Percentiles rank a stretch among this genome's conserved stretches.
phyloP scores from a whole-genome alignment of 1,140 invertebrate species.

The Reticulitermes speratus region DNA sequence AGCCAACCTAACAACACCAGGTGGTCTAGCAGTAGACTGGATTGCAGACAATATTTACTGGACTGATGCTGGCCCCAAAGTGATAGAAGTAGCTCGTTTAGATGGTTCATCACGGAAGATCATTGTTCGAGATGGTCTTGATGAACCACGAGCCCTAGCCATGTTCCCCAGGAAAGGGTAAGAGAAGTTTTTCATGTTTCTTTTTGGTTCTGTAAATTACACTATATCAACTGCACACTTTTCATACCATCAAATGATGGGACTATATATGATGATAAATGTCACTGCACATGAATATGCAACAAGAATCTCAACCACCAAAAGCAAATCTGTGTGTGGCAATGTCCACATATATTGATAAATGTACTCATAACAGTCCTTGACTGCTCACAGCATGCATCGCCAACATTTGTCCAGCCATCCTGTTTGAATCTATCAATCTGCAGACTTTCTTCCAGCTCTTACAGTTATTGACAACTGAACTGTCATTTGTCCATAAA shows the following conservation, averaged over 20 bases:
- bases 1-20: conserved; percentile 62
- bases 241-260: not conserved
- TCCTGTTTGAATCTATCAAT: too few species aligned
- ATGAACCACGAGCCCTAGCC: conserved; percentile 75
- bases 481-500: conserved; percentile 2
- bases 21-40: conserved; percentile 85
- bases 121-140: conserved; percentile 62
- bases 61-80: conserved; percentile 79
- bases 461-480: too few species aligned
- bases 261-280: not conserved
- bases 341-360: too few species aligned
- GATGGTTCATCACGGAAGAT: conserved; percentile 78
- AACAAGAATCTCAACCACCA: too few species aligned
- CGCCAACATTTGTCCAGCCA: too few species aligned
- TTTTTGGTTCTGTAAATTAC: not conserved
- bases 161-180: conserved; percentile 75
- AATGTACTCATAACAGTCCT: too few species aligned
- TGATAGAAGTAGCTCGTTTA: conserved; percentile 78
- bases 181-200: conserved; percentile 36
- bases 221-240: not conserved
- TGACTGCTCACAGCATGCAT: too few species aligned
- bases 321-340: too few species aligned
- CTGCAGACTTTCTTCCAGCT: too few species aligned
- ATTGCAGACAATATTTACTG: conserved; percentile 87
- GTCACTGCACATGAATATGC: too few species aligned